phyloP scores from a whole-genome alignment of 30 jellyfish, hydroid and myxozoan genomes.

The Morbakka virulenta region DNA sequence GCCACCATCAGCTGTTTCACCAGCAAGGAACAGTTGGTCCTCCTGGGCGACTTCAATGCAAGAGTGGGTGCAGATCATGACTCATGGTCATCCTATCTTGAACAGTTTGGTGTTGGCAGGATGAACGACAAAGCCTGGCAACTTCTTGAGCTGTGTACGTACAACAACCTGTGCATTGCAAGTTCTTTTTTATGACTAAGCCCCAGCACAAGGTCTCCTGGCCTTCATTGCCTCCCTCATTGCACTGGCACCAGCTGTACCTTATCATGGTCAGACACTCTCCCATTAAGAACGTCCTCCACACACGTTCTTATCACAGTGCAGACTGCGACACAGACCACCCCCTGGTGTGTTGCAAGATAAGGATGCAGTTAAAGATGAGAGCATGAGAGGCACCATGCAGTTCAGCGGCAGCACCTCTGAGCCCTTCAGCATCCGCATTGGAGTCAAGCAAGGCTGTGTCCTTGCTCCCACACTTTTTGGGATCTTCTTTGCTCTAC shows the following conservation, averaged over 20 bases:
- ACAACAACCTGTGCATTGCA: conserved; percentile 23
- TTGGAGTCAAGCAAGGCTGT: too few relatives aligned
- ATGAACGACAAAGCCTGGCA: conserved; percentile 21
- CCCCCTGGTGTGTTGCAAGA: conserved; percentile 29
- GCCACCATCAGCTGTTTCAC: conserved; percentile 9
- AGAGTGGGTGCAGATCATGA: conserved; percentile 42
- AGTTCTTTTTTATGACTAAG: conserved; percentile 15
- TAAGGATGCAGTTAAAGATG: conserved; percentile 23
- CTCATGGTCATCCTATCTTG: conserved; percentile 36
- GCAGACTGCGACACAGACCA: conserved; percentile 62
- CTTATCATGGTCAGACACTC: conserved; percentile 10
- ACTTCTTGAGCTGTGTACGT: conserved; percentile 21
- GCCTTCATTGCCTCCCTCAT: conserved; percentile 19
- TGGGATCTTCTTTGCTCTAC: too few relatives aligned
- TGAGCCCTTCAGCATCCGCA: neutral
- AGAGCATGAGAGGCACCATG: conserved; percentile 12
- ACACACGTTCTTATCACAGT: conserved; percentile 37
- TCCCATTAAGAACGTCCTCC: conserved; percentile 1
- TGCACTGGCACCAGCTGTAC: conserved; percentile 52
- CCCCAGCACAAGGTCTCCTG: conserved; percentile 33
- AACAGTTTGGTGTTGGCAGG: conserved; percentile 29
- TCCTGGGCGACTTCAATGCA: conserved; percentile 48
- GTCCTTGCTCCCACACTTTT: too few relatives aligned
- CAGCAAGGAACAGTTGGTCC: conserved; percentile 1
- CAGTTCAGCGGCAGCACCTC: conserved; percentile 12